phyloP scores from a whole-genome alignment of 2,113 vertebrate species.

The Leucopternis melanops region DNA sequence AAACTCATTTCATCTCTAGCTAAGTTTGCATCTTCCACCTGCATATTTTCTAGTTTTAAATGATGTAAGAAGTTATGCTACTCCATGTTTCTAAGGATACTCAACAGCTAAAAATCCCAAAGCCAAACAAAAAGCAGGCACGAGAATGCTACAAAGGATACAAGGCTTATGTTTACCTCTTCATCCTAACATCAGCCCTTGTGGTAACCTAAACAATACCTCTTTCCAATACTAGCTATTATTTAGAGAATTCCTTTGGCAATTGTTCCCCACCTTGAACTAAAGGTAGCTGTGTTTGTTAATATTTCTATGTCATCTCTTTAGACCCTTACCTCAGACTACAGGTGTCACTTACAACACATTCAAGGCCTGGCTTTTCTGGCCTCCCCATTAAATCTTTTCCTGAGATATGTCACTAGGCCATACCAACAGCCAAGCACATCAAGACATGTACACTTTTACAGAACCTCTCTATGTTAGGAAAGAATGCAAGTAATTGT shows the following conservation, averaged over 20 bases:
- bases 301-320: accelerated
- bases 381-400: not conserved
- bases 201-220: not conserved
- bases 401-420: not conserved
- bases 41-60: not conserved
- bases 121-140: not conserved
- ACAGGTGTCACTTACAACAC: not conserved
- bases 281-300: not conserved
- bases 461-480: not conserved
- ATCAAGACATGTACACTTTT: not conserved
- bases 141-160: not conserved
- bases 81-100: not conserved
- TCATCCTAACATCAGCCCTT: not conserved
- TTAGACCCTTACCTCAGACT: not conserved
- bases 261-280: not conserved
- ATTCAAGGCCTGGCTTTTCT: not conserved
- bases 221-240: not conserved
- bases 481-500: not conserved
- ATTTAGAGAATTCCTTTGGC: not conserved
- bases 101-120: not conserved
- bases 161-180: not conserved
- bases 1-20: not conserved
- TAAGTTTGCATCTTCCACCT: not conserved
- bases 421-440: not conserved
- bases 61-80: not conserved